These are phyloP conservation scores for Rhinatrema bivittatum DNA, from an alignment of 2,797 vertebrate species.

Conservation along the genomic window DNA sequence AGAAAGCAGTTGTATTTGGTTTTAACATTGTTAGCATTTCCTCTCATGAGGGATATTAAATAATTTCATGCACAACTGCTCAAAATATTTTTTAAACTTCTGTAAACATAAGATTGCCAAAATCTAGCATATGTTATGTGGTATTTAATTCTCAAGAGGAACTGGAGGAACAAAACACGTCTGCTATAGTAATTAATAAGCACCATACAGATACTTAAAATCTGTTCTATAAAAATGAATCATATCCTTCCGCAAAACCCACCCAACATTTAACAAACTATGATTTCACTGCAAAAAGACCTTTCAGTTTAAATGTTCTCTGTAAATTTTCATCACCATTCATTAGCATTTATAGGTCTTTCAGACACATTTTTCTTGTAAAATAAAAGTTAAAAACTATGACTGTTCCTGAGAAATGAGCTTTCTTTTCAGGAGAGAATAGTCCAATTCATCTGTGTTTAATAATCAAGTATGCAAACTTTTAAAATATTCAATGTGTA, in stretches of 20 bases:
- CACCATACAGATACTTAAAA: conserved; percentile 43
- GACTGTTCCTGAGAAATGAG: too few relatives aligned
- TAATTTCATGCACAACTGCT: conserved; percentile 61
- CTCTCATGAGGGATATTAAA: conserved; percentile 62
- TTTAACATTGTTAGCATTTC: conserved; percentile 55
- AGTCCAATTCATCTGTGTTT: too few relatives aligned
- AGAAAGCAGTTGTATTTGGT: conserved; percentile 44
- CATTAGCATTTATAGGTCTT: too few relatives aligned
- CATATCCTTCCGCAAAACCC: conserved; percentile 39
- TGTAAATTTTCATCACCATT: background rate
- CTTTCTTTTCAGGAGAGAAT: too few relatives aligned
- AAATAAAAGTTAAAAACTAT: too few relatives aligned
- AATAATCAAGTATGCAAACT: too few relatives aligned
- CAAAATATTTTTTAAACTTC: conserved; percentile 59
- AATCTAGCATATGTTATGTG: conserved; percentile 52
- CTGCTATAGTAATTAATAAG: conserved; percentile 59
- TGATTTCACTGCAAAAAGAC: conserved; percentile 26
- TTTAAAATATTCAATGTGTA: too few relatives aligned
- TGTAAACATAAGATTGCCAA: conserved; percentile 56
- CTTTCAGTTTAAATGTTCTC: background rate
- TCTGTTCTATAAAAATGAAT: conserved; percentile 52
- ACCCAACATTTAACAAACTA: conserved; percentile 33
- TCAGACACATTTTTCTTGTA: too few relatives aligned
- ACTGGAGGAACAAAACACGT: conserved; percentile 48
- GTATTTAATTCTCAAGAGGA: conserved; percentile 49